These are phyloP conservation scores for Albula goreensis DNA, from an alignment of 2,113 vertebrate genomes.

Conservation along the genomic window DNA sequence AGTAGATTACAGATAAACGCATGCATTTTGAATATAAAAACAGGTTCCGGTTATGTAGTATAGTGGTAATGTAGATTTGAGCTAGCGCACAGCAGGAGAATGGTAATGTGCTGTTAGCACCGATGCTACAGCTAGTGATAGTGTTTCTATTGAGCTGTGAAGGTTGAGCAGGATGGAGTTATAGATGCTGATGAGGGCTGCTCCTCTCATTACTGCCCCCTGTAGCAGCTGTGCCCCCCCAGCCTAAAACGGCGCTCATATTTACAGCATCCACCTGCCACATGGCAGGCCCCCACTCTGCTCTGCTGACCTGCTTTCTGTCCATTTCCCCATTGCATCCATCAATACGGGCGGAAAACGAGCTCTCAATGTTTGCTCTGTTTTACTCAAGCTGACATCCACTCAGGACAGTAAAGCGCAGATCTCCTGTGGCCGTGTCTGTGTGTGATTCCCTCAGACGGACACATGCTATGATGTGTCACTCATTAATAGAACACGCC, in stretches of 20 bases:
- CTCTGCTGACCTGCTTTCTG: neutral
- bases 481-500: neutral
- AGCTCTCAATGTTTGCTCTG: neutral
- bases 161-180: neutral
- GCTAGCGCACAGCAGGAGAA: neutral
- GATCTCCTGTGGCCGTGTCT: neutral
- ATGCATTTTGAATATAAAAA: neutral
- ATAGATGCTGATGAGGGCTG: neutral
- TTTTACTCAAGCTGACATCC: neutral
- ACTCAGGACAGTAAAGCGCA: neutral
- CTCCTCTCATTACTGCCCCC: neutral
- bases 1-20: neutral
- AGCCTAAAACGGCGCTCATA: neutral
- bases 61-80: neutral
- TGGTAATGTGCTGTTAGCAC: neutral
- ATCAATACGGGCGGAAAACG: neutral
- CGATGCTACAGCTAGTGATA: neutral
- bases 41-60: too few species aligned
- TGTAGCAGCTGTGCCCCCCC: neutral
- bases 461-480: too few species aligned
- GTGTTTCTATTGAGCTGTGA: neutral
- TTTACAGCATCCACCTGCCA: neutral
- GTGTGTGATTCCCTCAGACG: too few species aligned
- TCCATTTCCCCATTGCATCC: neutral
- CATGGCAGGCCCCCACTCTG: neutral